Base-by-base conservation (phyloP, 1,140 invertebrate species). In the Drosophila ironensis region DNA sequence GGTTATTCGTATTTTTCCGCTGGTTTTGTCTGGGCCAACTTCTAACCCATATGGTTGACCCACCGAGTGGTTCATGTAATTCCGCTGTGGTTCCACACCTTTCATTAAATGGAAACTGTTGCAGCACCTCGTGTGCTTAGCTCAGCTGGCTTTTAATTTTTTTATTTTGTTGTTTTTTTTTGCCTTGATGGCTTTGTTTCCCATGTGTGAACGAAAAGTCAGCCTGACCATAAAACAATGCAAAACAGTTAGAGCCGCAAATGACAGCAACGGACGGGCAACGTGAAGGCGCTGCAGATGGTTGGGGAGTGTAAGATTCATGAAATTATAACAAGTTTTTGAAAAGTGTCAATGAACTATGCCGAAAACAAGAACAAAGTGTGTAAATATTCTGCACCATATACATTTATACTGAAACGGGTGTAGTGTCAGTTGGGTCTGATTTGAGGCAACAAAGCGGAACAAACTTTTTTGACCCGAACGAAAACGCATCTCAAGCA, bases 101-200 rank as follows among this genome's bases (percentile, higher is more conserved):
- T 72, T 61, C 63, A 72, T 84, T 86, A 80, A 86, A 86, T 80
- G 80, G 68, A 75, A 78, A 72, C 74, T 84, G 78, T 80, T 84
- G 78, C 78, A 77, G 38, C 73, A 84, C 61, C 35, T 50, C 57
- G 54, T 25, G 54, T 42, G n/a, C n/a, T n/a, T n/a, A n/a, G n/a
- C n/a, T 41, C 12, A 35, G 41, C 54, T 35, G 56, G 14, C 27
- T 53, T 44, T 38, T 28, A n/a, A 9, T 42, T 37, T 44, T 57
- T 33, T 16, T 48, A 22, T 30, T 33, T 46, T 45, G 45, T 16
- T 27, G 47, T 27, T 40, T 50, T n/a, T 27, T 28, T 50, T 56
- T 35, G 11, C 20, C 40, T 57, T 72, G 51, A 40, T 64, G 68
- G 67, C 42, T 74, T 57, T 71, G 78, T 70, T 84, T 84, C 80